Evolutionary conservation across 1,140 invertebrate species (phyloP).

Genomic region (Paraescarpia echinospica): DNA sequence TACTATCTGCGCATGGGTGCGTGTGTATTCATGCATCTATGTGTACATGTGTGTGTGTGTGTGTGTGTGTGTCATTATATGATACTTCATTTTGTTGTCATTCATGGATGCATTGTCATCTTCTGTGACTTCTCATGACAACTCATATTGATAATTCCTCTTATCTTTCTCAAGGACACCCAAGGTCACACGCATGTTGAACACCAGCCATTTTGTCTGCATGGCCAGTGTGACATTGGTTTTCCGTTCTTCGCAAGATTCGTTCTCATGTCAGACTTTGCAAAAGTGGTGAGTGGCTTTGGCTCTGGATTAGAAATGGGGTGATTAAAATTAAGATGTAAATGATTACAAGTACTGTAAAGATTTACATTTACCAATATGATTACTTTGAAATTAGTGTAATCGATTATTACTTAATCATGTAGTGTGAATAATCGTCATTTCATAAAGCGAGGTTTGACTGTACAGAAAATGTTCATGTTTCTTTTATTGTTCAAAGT

Average conservation of each 20-base stretch:
- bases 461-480: conserved; percentile 13
- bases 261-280: conserved; percentile 74
- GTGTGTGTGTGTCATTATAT: no score
- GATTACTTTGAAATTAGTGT: not conserved
- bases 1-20: no score
- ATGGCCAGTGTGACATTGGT: conserved; percentile 33
- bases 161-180: not conserved
- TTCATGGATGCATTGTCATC: not conserved
- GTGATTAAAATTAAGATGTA: not conserved
- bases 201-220: not conserved
- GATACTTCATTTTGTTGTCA: conserved; percentile 2
- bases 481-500: not conserved
- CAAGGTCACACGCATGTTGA: not conserved
- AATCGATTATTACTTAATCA: not conserved
- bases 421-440: not conserved
- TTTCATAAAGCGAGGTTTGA: not conserved
- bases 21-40: not conserved
- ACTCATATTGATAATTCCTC: not conserved
- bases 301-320: not conserved
- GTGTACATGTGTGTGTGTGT: no score
- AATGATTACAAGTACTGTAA: not conserved
- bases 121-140: not conserved
- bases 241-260: conserved; percentile 72
- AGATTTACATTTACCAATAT: not conserved
- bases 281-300: conserved; percentile 40